Evolutionary conservation across 2,113 vertebrate genomes (phyloP), one percentile per base, ranked within the genome.

Genomic region (Silurus asotus): DNA sequence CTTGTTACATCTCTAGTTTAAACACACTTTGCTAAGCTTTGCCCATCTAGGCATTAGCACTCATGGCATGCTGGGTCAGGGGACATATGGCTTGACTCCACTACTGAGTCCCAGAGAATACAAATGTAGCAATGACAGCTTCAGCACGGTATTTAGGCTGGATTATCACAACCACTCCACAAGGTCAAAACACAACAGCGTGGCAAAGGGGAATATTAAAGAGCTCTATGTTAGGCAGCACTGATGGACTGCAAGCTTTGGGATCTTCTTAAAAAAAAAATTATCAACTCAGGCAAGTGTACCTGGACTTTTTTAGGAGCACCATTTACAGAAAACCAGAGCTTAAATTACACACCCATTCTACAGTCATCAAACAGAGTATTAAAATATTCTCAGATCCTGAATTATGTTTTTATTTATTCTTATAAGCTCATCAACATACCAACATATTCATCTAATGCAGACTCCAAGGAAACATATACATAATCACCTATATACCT

Each of bases 81-180:
- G 74, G 61, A 77, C 83, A 88, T 81, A 88, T 87, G 87, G 88
- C 85, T 64, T n/a, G 67, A 72, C 82, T 82, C 83, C 76, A 77
- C 53, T 64, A 56, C 55, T 84, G 53, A 74, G 62, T 77, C 75
- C 70, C 61, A 64, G 74, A 58, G 65, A 49, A 72, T 59, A 83
- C 65, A 37, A 79, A 28, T 25, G 62, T 15, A 28, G 45, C 45
- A 49, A 37, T 79, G 80, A 86, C 67, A 69, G 84, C 58, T 45
- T 76, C 49, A 64, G 85, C 53, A 17, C 37, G 8, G 82, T 51
- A 64, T 81, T 80, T 45, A 37, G 69, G 55, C 76, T 84, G 62
- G 45, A 89, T 65, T 70, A 75, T 8, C 17, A 76, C 56, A 20
- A 45, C 28, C 74, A 65, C 28, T 3, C 67, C 28, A 86, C 62